Evolutionary conservation across 2,113 vertebrate species (phyloP), one percentile per base, ranked within the genome.

Genomic region (Embiotoca jacksoni): DNA sequence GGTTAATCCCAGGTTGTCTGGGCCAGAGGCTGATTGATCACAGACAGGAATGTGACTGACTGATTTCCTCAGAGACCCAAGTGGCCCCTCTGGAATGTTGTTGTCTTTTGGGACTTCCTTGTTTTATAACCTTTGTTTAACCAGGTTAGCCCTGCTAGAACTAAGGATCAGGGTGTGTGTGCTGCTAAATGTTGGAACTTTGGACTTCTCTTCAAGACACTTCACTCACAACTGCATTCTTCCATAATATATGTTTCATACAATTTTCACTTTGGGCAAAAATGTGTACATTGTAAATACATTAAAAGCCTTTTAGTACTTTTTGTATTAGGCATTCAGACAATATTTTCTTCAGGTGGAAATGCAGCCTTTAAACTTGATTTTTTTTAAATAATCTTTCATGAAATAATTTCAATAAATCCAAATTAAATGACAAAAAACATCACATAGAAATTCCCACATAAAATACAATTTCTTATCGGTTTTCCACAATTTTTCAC

Each of bases 1-100:
- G 80, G 84, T 86, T 88, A 90, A 90, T 87, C 80, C 73, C 75
- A 78, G 88, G 89, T 88, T 89, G 89, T 89, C 76, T 85, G 74
- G 79, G 85, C 86, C 80, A 83, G 72, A 65, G 88, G 90, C 92
- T 93, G 92, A 94, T 93, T 93, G 90, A 93, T 94, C 92, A 75
- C 90, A 92, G 92, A 85, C 88, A 90, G 88, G 92, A 93, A 92
- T 91, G 90, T 83, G 83, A 88, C 86, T 58, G 75, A 79, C 79
- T 89, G 90, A 91, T 89, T 92, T 92, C 91, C 86, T 89, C 68
- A 76, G 86, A 91, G 90, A 91, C 80, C 56, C 63, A 57, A 87
- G 87, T 67, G 86, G 84, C 86, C 84, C 84, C 83, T 85, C 71
- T 82, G 92, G 92, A 93, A 93, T 92, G 82, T 79, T 87, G 88